Conservation (phyloP, 2,888 invertebrate species). For the Lithophane semibrunnea region DNA sequence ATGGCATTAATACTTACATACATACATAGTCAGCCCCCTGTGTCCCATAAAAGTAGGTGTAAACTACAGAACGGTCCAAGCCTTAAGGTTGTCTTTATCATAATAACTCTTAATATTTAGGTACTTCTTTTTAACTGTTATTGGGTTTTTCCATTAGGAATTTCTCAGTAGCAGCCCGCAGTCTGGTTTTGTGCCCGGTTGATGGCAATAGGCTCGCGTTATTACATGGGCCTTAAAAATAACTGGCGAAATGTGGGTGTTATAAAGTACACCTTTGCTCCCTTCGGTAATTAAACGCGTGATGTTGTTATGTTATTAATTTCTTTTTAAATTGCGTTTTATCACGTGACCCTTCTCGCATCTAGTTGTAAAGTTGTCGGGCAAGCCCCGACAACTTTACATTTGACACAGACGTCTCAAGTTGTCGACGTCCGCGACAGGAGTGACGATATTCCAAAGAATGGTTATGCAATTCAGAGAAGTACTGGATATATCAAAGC, state of each 20-base stretch:
- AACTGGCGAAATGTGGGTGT: not conserved
- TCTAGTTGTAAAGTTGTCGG: not conserved
- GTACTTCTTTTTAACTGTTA: no score
- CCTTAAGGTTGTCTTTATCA: not conserved
- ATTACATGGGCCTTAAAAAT: not conserved
- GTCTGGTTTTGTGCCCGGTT: no score
- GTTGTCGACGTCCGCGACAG: constrained; percentile 6
- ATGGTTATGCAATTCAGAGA: not conserved
- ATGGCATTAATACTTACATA: no score
- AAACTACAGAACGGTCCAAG: not conserved
- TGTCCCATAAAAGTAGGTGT: not conserved
- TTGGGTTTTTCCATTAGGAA: not conserved
- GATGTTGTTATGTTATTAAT: not conserved
- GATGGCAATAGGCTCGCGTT: no score
- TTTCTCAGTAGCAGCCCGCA: not conserved
- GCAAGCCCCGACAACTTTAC: no score
- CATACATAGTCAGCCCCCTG: no score
- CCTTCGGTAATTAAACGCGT: not conserved
- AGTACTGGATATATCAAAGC: not conserved
- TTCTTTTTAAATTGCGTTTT: not conserved
- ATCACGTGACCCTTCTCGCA: constrained; percentile 13
- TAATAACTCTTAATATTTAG: not conserved
- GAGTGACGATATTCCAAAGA: not conserved
- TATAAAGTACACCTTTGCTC: not conserved
- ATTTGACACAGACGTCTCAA: constrained; percentile 23